phyloP scores from a whole-genome alignment of 2,888 invertebrate genomes.

The Reticulitermes lucifugus region DNA sequence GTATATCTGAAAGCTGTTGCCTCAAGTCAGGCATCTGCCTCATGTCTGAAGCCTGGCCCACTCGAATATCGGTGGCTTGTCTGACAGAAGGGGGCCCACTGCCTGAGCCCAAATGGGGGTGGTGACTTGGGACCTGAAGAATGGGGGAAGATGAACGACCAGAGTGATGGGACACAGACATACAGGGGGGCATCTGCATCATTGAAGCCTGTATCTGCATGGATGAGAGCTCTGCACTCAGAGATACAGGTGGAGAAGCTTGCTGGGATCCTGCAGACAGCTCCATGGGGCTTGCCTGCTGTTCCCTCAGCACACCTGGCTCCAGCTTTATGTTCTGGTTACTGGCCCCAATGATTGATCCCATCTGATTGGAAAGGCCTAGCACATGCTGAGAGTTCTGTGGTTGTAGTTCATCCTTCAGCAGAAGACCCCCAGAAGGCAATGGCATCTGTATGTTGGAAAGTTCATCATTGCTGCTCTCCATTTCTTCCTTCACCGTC shows the following conservation, averaged over 20 bases:
- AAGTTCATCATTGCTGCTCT: constrained; percentile 48
- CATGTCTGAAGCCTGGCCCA: neutral
- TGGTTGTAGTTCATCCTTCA: constrained; percentile 31
- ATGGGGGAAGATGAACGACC: constrained; percentile 34
- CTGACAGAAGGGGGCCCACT: neutral
- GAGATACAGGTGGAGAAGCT: neutral
- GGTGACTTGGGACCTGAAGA: constrained; percentile 30
- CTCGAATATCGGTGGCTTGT: neutral
- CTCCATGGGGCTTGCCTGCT: constrained; percentile 26
- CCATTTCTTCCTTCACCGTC: constrained; percentile 51
- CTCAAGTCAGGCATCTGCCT: constrained; percentile 19
- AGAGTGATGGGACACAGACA: constrained; percentile 15
- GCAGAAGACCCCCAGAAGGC: neutral
- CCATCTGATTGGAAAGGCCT: neutral
- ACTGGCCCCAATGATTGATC: neutral
- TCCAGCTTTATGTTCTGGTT: constrained; percentile 46
- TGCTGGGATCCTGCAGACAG: neutral
- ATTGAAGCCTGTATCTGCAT: constrained; percentile 8
- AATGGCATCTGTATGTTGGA: constrained; percentile 35
- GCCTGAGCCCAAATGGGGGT: neutral
- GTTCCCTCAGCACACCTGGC: constrained; percentile 57
- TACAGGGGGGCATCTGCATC: constrained; percentile 10
- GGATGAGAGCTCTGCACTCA: constrained; percentile 1
- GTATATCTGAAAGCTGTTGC: constrained; percentile 34
- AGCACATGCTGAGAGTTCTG: neutral